Evolutionary conservation across 2,888 invertebrate genomes (phyloP), one percentile per base, ranked within the genome.

Genomic region (Plagodis pulveraria): DNA sequence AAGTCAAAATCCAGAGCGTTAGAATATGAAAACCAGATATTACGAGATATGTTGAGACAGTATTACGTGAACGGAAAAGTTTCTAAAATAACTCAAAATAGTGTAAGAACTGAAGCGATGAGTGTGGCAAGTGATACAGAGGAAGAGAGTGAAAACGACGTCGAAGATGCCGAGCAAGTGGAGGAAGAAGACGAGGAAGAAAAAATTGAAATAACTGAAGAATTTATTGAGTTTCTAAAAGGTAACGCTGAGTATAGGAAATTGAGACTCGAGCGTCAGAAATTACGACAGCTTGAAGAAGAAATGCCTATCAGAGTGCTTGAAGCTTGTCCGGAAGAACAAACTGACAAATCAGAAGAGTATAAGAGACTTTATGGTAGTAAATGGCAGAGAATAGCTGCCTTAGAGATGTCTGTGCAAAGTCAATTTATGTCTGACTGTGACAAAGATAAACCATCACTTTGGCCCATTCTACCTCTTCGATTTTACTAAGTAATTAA

Each of bases 381-480:
- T 40, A 88, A 93, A 10, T 94, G 95, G 77, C 90, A 95, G 32
- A 94, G 91, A 78, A 95, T 97, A 71, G 93, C 94, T 65, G 96
- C 96, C 0, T 94, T 96, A 93, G 97, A 97, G 89, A 95, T 95
- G 63, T 94, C 95, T 0, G 77, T 96, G 63, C 94, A 95, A 65
- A 91, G 96, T 55, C 93, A 94, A 45, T 95, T 94, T 81, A 94
- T 96, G 61, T 85, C 93, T 63, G 92, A 94, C 65, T 85, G 92
- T 72, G 95, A 96, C 72, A 89, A 87, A 60, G 80, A 90, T 5
- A 94, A 95, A 67, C 95, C 96, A 6, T 85, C 89, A 47, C 92
- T 94, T 64, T 97, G 97, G 97, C 97, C 97, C 0, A 95, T 94
- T 72, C 93, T 96, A 80, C 95, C 96, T 6, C 86, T 96, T 6